These are phyloP conservation scores for Caenorhabditis angaria DNA, from an alignment of 2,888 invertebrate genomes.

Conservation along the genomic window DNA sequence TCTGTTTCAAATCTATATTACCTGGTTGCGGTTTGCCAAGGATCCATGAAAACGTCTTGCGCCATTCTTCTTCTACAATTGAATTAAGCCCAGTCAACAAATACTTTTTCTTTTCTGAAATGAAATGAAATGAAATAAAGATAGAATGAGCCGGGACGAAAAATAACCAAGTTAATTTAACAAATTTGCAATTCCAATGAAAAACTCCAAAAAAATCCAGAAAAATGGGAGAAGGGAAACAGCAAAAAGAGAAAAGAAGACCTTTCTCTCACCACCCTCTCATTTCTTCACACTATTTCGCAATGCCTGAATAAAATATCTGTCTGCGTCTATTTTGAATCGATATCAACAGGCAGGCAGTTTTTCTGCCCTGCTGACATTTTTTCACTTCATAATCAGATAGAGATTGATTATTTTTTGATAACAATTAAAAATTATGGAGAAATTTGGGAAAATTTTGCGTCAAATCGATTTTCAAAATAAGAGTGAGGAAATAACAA, in stretches of 20 bases:
- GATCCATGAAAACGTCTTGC: slow-evolving; percentile 44
- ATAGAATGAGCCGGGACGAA: slow-evolving; percentile 7
- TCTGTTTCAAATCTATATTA: slow-evolving; percentile 7
- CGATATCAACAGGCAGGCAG: no score
- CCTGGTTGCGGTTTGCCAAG: slow-evolving; percentile 35
- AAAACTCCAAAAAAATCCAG: neutral
- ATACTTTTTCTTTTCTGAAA: neutral
- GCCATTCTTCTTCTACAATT: slow-evolving; percentile 19
- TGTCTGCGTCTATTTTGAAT: slow-evolving; percentile 28
- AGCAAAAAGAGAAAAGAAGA: slow-evolving; percentile 10
- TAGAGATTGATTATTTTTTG: no score
- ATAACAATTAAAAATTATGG: no score
- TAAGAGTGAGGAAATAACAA: slow-evolving; percentile 2
- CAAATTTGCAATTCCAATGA: slow-evolving; percentile 22
- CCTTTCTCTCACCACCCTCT: neutral
- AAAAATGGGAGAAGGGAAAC: slow-evolving; percentile 6
- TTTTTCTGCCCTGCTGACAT: no score
- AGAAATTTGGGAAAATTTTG: no score
- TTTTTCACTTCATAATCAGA: no score
- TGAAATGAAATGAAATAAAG: slow-evolving; percentile 5
- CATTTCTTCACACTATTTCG: neutral
- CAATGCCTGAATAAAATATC: slow-evolving; percentile 7
- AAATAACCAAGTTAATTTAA: slow-evolving; percentile 31
- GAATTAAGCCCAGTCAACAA: neutral
- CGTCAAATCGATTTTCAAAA: neutral